These are phyloP conservation scores for Periplaneta americana DNA, from an alignment of 1,140 invertebrate species.

Conservation along the genomic window DNA sequence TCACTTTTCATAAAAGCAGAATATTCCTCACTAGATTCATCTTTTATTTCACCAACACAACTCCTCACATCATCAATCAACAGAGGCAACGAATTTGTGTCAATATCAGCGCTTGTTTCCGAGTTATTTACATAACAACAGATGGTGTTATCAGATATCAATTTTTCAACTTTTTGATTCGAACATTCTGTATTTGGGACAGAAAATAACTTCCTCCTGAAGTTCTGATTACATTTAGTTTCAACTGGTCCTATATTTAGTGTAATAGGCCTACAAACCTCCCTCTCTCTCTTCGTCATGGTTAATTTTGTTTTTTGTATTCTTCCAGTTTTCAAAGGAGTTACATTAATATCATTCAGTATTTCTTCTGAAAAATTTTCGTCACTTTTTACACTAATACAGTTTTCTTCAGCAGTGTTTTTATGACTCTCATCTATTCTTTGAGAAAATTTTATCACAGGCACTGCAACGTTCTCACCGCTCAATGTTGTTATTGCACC, in stretches of 20 bases:
- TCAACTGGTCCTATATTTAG: neutral
- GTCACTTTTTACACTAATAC: neutral
- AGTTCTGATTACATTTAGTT: neutral
- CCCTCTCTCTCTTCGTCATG: neutral
- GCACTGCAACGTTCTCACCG: neutral
- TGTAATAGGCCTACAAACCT: neutral
- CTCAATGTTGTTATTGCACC: neutral
- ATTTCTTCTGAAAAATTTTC: neutral
- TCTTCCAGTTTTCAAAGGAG: neutral
- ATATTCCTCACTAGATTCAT: neutral
- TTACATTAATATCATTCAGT: neutral
- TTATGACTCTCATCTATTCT: neutral
- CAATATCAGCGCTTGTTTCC: neutral
- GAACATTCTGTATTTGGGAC: neutral
- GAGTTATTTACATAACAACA: neutral
- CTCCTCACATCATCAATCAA: neutral
- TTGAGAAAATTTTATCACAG: neutral
- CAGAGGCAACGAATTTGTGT: neutral
- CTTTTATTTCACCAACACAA: neutral
- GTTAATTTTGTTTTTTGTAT: neutral
- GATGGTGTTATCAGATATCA: neutral
- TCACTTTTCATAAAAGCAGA: neutral
- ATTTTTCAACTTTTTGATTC: neutral
- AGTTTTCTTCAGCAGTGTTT: too few relatives aligned
- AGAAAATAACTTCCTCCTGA: neutral